Evolutionary conservation across 2,797 vertebrate genomes (phyloP), one percentile per base, ranked within the genome.

Genomic region (Xenops minutus): DNA sequence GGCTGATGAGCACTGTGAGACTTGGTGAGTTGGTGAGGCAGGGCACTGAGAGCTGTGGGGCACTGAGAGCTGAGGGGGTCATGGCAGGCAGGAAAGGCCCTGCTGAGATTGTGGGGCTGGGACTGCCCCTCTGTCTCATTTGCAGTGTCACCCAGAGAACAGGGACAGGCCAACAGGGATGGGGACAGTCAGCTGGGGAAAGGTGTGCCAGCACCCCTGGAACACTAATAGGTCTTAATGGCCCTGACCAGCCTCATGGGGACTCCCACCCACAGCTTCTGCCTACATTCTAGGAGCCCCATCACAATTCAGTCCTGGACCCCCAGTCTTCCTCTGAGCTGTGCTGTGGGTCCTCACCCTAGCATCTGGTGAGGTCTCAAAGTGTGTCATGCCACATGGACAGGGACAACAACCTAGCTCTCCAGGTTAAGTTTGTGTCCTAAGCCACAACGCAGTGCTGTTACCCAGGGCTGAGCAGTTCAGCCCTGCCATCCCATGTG

Each of bases 291-390:
- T 1, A 1, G 39, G 34, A 81, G 13, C 24, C 12, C 21, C 30
- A 58, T 29, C 1, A 1, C n/a, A 85, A 30, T 52, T 76, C 10
- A 19, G 34, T 37, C 22, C 56, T 1, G 7, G 54, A 54, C 21
- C 71, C 27, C 24, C 36, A 58, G 39, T 29, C 44, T 32, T 82
- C 39, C 63, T 41, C 48, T 41, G 32, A 37, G 37, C 61, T 56
- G 17, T 56, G 56, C 54, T 0, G 0, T 26, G 32, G 15, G 30
- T 62, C 49, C 30, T 78, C 51, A 37, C 7, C 23, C 14, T 26
- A 61, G 67, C 29, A 24, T 0, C 1, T 61, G 34, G 27, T 10
- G 39, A 69, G 5, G 20, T 66, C 72, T 71, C 0, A 0, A 0
- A 55, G n/a, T 46, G 43, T 69, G n/a, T 58, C 51, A 12, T 3